phyloP scores from a whole-genome alignment of 2,888 invertebrate species.

The Apoda limacodes region DNA sequence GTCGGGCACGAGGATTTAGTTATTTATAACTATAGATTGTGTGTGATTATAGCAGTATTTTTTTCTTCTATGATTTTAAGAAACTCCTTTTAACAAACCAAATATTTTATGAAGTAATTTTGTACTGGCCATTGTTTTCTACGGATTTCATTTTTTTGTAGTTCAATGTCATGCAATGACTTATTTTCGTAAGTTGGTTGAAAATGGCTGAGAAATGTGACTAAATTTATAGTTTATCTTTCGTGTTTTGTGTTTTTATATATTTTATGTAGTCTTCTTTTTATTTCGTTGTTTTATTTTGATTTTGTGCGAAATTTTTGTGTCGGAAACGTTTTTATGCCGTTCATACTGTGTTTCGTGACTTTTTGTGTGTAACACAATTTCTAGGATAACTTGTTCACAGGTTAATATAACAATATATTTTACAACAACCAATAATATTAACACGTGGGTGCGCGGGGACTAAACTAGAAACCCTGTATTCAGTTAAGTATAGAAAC shows the following conservation, averaged over 20 bases:
- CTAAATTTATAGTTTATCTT: conserved; percentile 59
- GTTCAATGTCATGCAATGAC: neutral
- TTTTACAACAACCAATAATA: no score
- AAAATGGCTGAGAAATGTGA: conserved; percentile 61
- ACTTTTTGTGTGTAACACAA: conserved; percentile 17
- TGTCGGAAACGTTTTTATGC: conserved; percentile 31
- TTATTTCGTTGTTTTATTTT: conserved; percentile 39
- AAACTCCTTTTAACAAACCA: no score
- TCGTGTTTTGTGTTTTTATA: conserved; percentile 67
- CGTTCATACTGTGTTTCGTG: conserved; percentile 34
- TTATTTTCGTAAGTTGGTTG: conserved; percentile 14
- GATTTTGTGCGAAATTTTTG: conserved; percentile 59
- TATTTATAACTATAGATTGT: no score
- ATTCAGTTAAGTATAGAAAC: no score
- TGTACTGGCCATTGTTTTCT: neutral
- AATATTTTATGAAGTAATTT: conserved; percentile 4
- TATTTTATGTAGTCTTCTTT: conserved; percentile 63
- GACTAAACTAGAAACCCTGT: no score
- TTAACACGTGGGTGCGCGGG: no score
- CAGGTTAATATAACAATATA: conserved; percentile 24
- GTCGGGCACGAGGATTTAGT: no score
- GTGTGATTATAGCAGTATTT: no score
- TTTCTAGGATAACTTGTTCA: conserved; percentile 20
- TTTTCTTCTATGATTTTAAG: no score
- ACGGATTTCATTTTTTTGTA: neutral